phyloP scores from a whole-genome alignment of 2,888 invertebrate genomes.

The Halocaridina rubra region DNA sequence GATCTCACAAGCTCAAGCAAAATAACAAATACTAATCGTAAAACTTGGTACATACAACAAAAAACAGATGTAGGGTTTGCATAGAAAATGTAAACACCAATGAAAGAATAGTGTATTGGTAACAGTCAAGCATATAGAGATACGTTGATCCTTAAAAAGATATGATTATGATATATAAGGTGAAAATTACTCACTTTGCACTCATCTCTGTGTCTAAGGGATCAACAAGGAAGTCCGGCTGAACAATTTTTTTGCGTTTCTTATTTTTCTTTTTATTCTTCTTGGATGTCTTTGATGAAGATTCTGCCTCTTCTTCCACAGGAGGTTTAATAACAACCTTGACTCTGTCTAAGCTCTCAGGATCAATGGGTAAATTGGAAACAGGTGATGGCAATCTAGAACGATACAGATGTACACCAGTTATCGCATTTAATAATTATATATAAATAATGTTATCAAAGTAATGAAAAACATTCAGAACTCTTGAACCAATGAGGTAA shows the following conservation, averaged over 20 bases:
- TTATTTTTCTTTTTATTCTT: constrained; percentile 38
- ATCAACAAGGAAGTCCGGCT: constrained; percentile 28
- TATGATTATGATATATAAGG: neutral
- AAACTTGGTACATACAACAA: no score
- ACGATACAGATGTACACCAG: no score
- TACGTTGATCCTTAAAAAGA: neutral
- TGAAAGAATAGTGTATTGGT: neutral
- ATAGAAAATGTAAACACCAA: neutral
- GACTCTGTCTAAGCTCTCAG: constrained; percentile 19
- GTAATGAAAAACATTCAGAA: no score
- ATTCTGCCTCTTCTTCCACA: neutral
- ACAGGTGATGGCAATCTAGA: neutral
- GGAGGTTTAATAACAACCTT: constrained; percentile 11
- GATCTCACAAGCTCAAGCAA: no score
- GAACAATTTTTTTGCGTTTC: neutral
- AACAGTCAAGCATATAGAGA: neutral
- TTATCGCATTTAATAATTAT: neutral
- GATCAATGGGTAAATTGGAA: constrained; percentile 7
- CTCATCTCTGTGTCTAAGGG: constrained; percentile 4
- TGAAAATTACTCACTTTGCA: constrained; percentile 17
- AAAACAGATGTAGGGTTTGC: neutral
- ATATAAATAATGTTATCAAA: neutral
- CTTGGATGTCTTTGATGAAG: neutral
- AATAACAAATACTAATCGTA: no score
- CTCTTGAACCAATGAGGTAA: no score